Evolutionary conservation across 2,113 vertebrate species (phyloP).

Genomic region (Strix aluco): DNA sequence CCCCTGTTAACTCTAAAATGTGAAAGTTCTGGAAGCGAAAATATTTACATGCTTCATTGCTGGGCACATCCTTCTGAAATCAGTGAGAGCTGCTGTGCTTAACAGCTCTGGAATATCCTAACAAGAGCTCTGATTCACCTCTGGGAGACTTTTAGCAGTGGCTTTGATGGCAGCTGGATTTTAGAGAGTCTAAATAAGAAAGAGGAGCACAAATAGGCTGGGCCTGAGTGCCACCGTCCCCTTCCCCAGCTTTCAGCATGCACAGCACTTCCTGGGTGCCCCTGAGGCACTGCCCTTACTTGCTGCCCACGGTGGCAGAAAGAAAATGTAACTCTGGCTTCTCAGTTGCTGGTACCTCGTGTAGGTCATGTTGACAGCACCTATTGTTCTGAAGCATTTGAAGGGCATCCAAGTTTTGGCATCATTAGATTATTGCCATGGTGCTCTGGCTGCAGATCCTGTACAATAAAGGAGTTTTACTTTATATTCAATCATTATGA

Average conservation of each 20-base stretch:
- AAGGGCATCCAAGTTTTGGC: conserved; percentile 66
- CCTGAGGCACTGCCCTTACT: not conserved
- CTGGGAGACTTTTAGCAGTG: not conserved
- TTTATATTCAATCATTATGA: conserved; percentile 42
- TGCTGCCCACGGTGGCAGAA: not conserved
- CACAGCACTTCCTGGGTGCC: not conserved
- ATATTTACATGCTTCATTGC: not conserved
- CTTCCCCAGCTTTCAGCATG: not conserved
- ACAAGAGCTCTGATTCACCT: not conserved
- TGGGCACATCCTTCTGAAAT: not conserved
- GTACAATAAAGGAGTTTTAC: conserved; percentile 43
- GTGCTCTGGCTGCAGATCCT: conserved; percentile 9
- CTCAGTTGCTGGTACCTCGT: not conserved
- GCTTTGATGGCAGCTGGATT: not conserved
- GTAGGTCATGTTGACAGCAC: conserved; percentile 27
- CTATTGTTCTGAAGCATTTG: conserved; percentile 63
- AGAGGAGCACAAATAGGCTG: not conserved
- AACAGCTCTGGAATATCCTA: not conserved
- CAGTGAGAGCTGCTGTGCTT: not conserved
- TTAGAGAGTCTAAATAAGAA: not conserved
- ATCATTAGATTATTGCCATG: conserved; percentile 72
- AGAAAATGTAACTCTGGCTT: not conserved
- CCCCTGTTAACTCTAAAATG: not conserved
- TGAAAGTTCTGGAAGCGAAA: not conserved
- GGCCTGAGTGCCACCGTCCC: fast-evolving